Conservation (phyloP, 2,113 vertebrate species). For the Phalacrocorax carbo region DNA sequence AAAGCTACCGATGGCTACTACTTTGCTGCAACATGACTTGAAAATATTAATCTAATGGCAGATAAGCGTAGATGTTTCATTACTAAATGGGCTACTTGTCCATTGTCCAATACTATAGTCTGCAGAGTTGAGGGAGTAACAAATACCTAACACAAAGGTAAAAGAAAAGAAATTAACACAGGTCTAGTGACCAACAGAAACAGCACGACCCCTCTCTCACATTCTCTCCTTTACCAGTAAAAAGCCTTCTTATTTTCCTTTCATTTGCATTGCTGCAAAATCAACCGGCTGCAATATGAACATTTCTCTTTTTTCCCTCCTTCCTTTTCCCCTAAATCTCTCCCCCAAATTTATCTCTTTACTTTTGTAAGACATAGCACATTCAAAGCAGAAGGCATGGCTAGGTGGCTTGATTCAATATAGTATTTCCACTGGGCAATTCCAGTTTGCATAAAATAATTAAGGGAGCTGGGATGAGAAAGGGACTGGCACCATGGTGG, state of each 20-base stretch:
- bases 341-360: not conserved
- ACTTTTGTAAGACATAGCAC: not conserved
- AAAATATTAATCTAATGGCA: slow-evolving; percentile 29
- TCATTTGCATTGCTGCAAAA: not conserved
- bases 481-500: not conserved
- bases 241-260: not conserved
- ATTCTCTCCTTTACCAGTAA: not conserved
- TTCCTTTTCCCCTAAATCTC: not conserved
- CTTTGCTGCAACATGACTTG: not conserved
- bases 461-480: not conserved
- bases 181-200: not conserved
- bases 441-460: not conserved
- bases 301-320: not conserved
- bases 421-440: not conserved
- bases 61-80: not conserved
- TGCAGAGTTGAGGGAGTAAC: not conserved
- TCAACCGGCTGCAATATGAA: not conserved
- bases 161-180: not conserved
- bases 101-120: not conserved
- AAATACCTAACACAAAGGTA: not conserved
- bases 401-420: not conserved
- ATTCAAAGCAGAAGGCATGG: not conserved
- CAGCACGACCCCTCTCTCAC: not conserved
- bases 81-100: not conserved
- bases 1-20: slow-evolving; percentile 2